A percentile compares a stretch with the other conserved stretches of the same genome.
phyloP scores from a whole-genome alignment of 2,888 invertebrate genomes.

The Siphlonurus alternatus region DNA sequence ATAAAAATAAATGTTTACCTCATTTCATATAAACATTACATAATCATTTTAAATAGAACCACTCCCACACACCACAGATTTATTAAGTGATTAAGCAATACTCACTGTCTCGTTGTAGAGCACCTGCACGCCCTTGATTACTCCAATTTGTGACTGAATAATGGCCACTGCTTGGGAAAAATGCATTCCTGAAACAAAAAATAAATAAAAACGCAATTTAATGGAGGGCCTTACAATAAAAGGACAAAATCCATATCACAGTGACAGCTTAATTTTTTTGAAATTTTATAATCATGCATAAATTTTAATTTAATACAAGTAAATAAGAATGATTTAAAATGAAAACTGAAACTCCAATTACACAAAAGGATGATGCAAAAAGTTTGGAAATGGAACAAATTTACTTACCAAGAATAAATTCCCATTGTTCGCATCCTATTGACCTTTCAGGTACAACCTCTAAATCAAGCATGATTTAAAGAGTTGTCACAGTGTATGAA shows the following conservation, averaged over 20 bases:
- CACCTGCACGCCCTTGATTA: slow-evolving; percentile 90
- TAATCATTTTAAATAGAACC: background rate
- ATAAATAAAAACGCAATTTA: slow-evolving; percentile 15
- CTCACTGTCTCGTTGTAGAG: slow-evolving; percentile 87
- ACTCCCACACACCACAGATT: background rate
- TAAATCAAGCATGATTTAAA: slow-evolving; percentile 68
- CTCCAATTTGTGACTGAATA: slow-evolving; percentile 88
- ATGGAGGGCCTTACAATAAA: too few relatives aligned
- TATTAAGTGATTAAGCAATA: slow-evolving; percentile 14
- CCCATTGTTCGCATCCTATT: slow-evolving; percentile 94
- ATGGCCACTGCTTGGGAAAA: slow-evolving; percentile 95
- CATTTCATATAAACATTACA: slow-evolving; percentile 8
- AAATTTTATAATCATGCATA: too few relatives aligned
- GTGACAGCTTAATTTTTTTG: background rate
- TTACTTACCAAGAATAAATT: slow-evolving; percentile 82
- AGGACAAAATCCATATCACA: too few relatives aligned
- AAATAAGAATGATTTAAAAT: too few relatives aligned
- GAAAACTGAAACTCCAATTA: too few relatives aligned
- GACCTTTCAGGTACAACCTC: slow-evolving; percentile 93
- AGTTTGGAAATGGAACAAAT: background rate
- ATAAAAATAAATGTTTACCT: slow-evolving; percentile 8
- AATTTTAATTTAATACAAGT: too few relatives aligned
- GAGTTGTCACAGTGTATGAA: background rate
- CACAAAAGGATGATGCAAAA: background rate
- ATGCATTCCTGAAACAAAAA: slow-evolving; percentile 67